Percentiles rank a stretch among this genome's conserved stretches.
Conservation (phyloP, 2,113 vertebrate genomes). For the Coryphaenoides rupestris region DNA sequence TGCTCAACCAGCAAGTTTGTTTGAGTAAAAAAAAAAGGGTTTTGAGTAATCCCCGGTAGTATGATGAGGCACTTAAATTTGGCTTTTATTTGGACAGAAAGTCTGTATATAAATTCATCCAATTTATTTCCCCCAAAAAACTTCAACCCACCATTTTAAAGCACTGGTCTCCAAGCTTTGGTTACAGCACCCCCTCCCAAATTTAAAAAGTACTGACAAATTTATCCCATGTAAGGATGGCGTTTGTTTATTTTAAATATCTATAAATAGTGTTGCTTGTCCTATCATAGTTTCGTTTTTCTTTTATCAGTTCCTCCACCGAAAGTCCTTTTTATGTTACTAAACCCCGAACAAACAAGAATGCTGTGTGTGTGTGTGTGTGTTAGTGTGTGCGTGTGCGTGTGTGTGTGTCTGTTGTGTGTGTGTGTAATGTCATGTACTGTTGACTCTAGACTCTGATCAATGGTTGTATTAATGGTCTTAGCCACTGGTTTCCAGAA, state of each 20-base stretch:
- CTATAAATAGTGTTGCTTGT: slow-evolving; percentile 18
- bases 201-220: slow-evolving; percentile 19
- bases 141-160: slow-evolving; percentile 51
- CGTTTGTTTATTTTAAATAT: slow-evolving; percentile 10
- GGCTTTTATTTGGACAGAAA: slow-evolving; percentile 33
- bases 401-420: too few species aligned
- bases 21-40: slow-evolving; percentile 53
- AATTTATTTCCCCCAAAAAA: slow-evolving; percentile 25
- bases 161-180: slow-evolving; percentile 72
- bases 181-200: slow-evolving; percentile 70
- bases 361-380: too few species aligned
- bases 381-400: too few species aligned
- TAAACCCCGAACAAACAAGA: slow-evolving; percentile 32
- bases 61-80: slow-evolving; percentile 64
- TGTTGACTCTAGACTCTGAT: slow-evolving; percentile 24
- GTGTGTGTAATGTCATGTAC: slow-evolving; percentile 17
- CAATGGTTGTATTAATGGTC: slow-evolving; percentile 17
- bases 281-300: slow-evolving; percentile 15
- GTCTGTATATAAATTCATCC: slow-evolving; percentile 29
- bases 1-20: slow-evolving; percentile 94
- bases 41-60: slow-evolving; percentile 46
- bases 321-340: slow-evolving; percentile 27
- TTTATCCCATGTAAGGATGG: slow-evolving; percentile 32
- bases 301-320: slow-evolving; percentile 20
- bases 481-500: slow-evolving; percentile 22